These are phyloP conservation scores for Parnassius smintheus DNA, from an alignment of 2,888 invertebrate species.

Conservation along the genomic window DNA sequence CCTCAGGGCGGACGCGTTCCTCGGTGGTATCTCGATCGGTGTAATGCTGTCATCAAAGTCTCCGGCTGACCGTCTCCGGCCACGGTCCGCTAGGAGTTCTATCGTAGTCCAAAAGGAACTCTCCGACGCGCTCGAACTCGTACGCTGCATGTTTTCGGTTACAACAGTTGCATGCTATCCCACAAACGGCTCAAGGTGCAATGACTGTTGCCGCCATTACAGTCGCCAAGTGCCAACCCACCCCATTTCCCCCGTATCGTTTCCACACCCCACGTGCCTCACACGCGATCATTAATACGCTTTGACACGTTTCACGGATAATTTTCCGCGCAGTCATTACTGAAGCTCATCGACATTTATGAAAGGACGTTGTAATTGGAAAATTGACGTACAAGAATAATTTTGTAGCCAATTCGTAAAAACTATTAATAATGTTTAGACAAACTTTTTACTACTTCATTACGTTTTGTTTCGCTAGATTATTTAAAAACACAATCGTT, in stretches of 20 bases:
- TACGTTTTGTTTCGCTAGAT: too few species aligned
- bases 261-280: conserved; percentile 62
- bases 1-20: conserved; percentile 66
- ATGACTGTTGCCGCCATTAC: conserved; percentile 69
- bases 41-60: conserved; percentile 59
- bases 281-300: conserved; percentile 76
- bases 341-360: conserved; percentile 35
- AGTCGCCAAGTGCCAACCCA: conserved; percentile 41
- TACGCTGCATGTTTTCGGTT: conserved; percentile 56
- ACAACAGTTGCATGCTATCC: conserved; percentile 57
- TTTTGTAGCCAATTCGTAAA: neutral
- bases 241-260: conserved; percentile 34
- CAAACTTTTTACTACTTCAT: too few species aligned
- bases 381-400: neutral
- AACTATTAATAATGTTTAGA: neutral
- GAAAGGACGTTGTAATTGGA: conserved; percentile 6
- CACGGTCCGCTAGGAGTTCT: conserved; percentile 80
- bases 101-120: conserved; percentile 84
- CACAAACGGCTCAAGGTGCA: conserved; percentile 67
- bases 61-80: conserved; percentile 69
- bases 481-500: too few species aligned
- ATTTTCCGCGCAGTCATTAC: conserved; percentile 48
- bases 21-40: conserved; percentile 43
- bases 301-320: conserved; percentile 57
- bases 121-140: conserved; percentile 68